phyloP scores from a whole-genome alignment of 2,888 invertebrate species.

The Tetranychus truncatus region DNA sequence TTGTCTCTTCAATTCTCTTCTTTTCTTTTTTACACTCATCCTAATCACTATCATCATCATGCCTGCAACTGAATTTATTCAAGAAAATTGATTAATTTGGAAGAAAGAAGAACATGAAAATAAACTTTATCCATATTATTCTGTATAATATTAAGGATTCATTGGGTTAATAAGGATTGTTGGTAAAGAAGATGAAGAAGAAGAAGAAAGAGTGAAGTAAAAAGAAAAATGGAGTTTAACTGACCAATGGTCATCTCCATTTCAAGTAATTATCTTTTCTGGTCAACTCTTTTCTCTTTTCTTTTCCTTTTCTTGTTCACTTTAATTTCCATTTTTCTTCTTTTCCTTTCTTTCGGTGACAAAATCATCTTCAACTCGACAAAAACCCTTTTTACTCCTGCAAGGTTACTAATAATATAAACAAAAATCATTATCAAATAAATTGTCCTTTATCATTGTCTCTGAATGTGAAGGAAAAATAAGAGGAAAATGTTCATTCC shows the following conservation, averaged over 20 bases:
- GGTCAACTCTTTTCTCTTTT: background rate
- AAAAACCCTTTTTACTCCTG: background rate
- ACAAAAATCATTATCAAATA: no score
- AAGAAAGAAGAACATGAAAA: background rate
- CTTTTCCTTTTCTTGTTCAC: background rate
- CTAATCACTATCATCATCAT: background rate
- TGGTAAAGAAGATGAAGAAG: background rate
- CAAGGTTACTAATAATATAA: no score
- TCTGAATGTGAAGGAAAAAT: no score
- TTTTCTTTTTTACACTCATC: background rate
- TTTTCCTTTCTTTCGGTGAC: background rate
- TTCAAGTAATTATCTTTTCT: background rate
- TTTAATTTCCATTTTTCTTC: background rate
- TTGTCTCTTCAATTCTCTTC: background rate
- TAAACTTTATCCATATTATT: background rate
- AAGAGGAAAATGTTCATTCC: no score
- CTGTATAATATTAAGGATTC: background rate
- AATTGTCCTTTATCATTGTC: no score
- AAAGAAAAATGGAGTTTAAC: background rate
- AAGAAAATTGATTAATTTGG: background rate
- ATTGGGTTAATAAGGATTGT: background rate
- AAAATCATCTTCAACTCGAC: background rate
- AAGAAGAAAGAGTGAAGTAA: background rate
- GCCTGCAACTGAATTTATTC: conserved; percentile 1
- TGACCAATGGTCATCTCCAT: background rate